phyloP scores from a whole-genome alignment of 2,797 vertebrate species.

The Coilia nasus region DNA sequence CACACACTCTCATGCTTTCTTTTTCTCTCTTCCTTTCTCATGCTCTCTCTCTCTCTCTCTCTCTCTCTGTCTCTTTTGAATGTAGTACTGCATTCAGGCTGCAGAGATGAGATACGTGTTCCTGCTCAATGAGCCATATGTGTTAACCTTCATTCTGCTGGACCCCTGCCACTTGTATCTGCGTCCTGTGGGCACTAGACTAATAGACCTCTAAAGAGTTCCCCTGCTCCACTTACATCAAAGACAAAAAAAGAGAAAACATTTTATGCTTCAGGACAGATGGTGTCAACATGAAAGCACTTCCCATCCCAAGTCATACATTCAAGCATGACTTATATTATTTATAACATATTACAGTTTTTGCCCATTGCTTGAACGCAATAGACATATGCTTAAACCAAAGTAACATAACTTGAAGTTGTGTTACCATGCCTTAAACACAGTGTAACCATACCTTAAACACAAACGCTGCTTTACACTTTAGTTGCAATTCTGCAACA shows the following conservation, averaged over 20 bases:
- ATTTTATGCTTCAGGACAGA: conserved; percentile 5
- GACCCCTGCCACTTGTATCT: not conserved
- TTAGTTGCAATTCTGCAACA: no score
- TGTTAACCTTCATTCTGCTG: not conserved
- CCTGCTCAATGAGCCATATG: conserved; percentile 3
- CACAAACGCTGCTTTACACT: no score
- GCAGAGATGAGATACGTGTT: not conserved
- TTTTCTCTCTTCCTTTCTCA: not conserved
- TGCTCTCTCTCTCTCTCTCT: not conserved
- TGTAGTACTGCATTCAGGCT: not conserved
- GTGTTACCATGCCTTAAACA: no score
- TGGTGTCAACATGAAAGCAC: conserved; percentile 6
- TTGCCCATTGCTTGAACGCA: no score
- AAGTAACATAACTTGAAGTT: no score
- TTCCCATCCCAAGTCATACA: not conserved
- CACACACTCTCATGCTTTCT: not conserved
- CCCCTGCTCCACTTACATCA: not conserved
- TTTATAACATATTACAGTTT: not conserved
- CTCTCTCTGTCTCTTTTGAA: not conserved
- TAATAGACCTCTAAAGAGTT: not conserved
- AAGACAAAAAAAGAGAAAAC: not conserved
- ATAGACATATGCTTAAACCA: no score
- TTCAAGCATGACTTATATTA: not conserved
- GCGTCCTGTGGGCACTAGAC: not conserved
- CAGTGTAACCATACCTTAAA: no score